Evolutionary conservation across 2,113 vertebrate genomes (phyloP).

Genomic region (Phycodurus eques): DNA sequence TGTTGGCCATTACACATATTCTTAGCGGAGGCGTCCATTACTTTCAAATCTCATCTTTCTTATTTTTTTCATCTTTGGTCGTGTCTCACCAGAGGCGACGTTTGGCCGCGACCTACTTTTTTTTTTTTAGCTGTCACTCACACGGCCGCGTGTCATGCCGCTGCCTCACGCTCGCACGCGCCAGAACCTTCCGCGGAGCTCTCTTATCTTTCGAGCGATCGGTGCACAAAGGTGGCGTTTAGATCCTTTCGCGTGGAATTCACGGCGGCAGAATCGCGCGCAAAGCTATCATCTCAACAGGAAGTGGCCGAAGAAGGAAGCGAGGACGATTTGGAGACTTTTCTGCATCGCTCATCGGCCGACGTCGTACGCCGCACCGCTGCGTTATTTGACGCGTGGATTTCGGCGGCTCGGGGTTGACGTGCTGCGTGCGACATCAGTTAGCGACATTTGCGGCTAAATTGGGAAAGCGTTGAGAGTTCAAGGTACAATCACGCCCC

Average conservation of each 20-base stretch:
- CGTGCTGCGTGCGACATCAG: background rate
- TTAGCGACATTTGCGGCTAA: background rate
- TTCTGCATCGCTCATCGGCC: background rate
- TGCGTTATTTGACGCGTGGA: background rate
- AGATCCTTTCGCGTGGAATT: constrained; percentile 43
- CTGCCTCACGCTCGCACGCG: constrained; percentile 6
- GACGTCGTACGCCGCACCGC: too few species aligned
- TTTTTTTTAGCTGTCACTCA: constrained; percentile 52
- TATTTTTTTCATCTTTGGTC: background rate
- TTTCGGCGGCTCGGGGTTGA: background rate
- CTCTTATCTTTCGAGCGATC: constrained; percentile 17
- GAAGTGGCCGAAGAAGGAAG: constrained; percentile 5
- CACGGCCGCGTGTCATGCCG: constrained; percentile 47
- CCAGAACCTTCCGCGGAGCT: constrained; percentile 7
- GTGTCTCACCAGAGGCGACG: constrained; percentile 43
- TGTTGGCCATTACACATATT: background rate
- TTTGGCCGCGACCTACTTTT: constrained; percentile 62
- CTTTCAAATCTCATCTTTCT: background rate
- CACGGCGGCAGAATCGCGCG: constrained; percentile 21
- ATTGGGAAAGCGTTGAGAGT: background rate
- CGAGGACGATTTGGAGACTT: background rate
- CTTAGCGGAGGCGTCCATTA: background rate
- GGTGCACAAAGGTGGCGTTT: constrained; percentile 43
- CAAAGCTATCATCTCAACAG: constrained; percentile 30
- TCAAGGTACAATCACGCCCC: constrained; percentile 12